Conservation (phyloP, 2,113 vertebrate species). For the Dasypus novemcinctus region DNA sequence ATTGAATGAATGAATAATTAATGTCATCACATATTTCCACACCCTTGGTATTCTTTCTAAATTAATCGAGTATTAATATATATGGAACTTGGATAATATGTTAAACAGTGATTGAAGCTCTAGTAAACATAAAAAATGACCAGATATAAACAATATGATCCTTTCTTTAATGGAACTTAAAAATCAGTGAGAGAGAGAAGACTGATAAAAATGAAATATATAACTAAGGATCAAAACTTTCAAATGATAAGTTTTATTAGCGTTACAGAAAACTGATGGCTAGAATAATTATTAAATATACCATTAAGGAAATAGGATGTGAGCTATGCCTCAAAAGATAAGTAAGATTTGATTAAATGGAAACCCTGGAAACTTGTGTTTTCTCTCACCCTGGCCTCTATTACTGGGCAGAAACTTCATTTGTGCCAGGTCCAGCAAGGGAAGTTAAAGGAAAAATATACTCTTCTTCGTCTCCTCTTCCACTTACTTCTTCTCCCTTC, state of each 20-base stretch:
- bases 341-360: neutral
- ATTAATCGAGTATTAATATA: constrained; percentile 17
- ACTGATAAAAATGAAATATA: neutral
- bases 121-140: constrained; percentile 11
- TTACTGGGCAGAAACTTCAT: neutral
- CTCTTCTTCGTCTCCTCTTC: neutral
- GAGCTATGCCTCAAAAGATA: neutral
- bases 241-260: neutral
- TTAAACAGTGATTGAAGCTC: neutral
- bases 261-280: neutral
- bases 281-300: constrained; percentile 23
- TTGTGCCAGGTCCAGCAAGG: neutral
- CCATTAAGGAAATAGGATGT: neutral
- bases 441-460: neutral
- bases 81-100: neutral
- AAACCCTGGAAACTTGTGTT: neutral
- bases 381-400: neutral
- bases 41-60: neutral
- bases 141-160: neutral
- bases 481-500: constrained; percentile 17
- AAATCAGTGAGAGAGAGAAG: neutral
- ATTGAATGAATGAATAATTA: neutral
- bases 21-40: neutral
- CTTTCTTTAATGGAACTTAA: constrained; percentile 16
- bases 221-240: neutral